Conservation (phyloP, 2,888 invertebrate genomes). For the Nowickia ferox region DNA sequence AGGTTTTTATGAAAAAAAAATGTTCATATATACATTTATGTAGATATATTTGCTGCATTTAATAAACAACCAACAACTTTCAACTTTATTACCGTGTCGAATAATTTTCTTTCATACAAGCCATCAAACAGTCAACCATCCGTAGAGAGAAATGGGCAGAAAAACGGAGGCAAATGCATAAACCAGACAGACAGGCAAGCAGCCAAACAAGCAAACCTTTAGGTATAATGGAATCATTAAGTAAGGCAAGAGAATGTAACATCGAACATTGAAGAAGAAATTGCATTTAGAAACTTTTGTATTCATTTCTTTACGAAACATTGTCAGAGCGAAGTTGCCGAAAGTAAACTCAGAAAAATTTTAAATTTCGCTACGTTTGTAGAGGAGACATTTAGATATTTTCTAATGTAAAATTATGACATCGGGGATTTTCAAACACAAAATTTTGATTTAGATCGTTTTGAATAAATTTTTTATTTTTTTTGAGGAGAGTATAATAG, state of each 20-base stretch:
- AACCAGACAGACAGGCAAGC: neutral
- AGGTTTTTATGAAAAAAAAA: neutral
- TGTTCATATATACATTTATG: neutral
- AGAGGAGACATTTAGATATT: no score
- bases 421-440: no score
- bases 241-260: conserved; percentile 26
- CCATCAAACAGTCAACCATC: conserved; percentile 58
- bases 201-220: neutral
- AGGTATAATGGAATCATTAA: conserved; percentile 20
- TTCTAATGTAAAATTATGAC: no score
- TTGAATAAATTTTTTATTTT: no score
- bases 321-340: neutral
- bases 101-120: conserved; percentile 63
- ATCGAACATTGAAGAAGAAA: conserved; percentile 36
- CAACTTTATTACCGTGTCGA: conserved; percentile 66
- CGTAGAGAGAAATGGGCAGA: conserved; percentile 22
- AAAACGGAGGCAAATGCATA: conserved; percentile 1
- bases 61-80: conserved; percentile 62
- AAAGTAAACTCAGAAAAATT: neutral
- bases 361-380: no score
- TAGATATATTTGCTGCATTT: conserved; percentile 1
- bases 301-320: neutral
- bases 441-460: no score
- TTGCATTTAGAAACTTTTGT: conserved; percentile 30
- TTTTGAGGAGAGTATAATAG: no score